A percentile compares a stretch with the other conserved stretches of the same genome.
Evolutionary conservation across 2,113 vertebrate species (phyloP).

Genomic region (Morphnarchus princeps): DNA sequence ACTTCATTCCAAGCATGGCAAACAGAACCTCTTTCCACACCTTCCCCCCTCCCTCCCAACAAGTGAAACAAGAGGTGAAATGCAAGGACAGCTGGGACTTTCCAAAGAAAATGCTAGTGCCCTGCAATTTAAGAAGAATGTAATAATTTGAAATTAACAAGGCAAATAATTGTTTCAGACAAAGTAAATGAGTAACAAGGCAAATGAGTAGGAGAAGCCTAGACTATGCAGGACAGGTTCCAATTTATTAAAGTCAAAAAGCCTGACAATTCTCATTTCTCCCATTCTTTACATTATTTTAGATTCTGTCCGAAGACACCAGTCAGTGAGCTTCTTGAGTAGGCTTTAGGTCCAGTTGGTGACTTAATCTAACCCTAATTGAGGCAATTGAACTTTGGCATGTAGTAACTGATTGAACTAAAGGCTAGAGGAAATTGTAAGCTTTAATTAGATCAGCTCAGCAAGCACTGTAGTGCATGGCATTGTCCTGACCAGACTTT

Average conservation of each 20-base stretch:
- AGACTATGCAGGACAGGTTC: not conserved
- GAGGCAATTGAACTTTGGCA: not conserved
- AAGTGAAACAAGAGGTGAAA: not conserved
- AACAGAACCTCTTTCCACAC: not conserved
- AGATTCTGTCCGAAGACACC: not conserved
- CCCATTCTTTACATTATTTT: not conserved
- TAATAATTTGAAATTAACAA: not conserved
- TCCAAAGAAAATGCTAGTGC: not conserved
- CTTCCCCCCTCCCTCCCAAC: not conserved
- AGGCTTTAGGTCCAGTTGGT: not conserved
- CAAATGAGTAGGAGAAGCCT: not conserved
- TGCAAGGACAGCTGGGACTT: not conserved
- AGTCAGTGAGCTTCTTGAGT: not conserved
- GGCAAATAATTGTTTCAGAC: not conserved
- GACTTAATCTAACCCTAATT: not conserved
- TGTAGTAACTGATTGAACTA: not conserved
- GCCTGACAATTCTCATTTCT: not conserved
- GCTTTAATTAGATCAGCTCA: not conserved
- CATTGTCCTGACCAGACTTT: not conserved
- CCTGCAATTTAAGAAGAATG: not conserved
- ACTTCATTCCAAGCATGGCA: not conserved
- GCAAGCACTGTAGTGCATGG: not conserved
- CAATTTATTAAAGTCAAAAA: not conserved
- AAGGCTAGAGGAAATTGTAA: not conserved
- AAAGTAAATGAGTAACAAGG: not conserved